These are phyloP conservation scores for Periplaneta americana DNA, from an alignment of 1,140 invertebrate species.

Conservation along the genomic window DNA sequence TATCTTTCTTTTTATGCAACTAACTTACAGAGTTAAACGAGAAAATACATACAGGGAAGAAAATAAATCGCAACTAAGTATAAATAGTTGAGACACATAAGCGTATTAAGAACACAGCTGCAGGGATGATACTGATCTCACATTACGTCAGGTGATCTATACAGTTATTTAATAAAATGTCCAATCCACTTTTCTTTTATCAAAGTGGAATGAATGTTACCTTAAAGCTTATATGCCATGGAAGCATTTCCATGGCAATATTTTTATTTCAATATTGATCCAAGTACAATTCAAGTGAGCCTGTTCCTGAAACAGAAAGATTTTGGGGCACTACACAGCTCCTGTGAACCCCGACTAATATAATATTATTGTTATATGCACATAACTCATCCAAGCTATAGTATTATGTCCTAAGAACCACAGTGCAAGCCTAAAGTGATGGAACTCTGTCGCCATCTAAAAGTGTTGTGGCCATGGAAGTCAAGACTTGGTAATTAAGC, in stretches of 20 bases:
- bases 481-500: too few species aligned
- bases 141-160: neutral
- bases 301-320: neutral
- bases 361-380: too few species aligned
- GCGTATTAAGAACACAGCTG: neutral
- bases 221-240: neutral
- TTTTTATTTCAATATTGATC: neutral
- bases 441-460: too few species aligned
- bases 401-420: neutral
- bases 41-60: neutral
- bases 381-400: neutral
- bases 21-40: neutral
- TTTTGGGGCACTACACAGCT: neutral
- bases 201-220: neutral
- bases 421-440: too few species aligned
- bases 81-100: neutral
- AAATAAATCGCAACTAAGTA: neutral
- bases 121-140: neutral
- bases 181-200: neutral
- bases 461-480: too few species aligned
- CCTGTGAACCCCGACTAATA: too few species aligned
- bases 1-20: neutral
- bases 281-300: neutral
- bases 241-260: neutral
- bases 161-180: neutral